phyloP scores from a whole-genome alignment of 2,888 invertebrate species.

The Amblyjoppa fuscipennis region DNA sequence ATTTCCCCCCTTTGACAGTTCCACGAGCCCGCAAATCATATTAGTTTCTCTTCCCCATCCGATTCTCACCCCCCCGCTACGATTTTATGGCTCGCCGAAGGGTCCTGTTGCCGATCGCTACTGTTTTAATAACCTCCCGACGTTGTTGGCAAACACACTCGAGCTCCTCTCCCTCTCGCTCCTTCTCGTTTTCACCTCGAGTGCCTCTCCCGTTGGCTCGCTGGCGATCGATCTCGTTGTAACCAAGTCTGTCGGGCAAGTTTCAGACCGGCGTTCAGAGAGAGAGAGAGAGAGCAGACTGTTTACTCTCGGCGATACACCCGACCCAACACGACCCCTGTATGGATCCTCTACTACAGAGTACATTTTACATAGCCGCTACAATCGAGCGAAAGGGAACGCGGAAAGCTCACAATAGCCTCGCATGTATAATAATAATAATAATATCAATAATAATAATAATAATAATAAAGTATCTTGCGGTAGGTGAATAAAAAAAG shows the following conservation, averaged over 20 bases:
- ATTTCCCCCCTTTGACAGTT: not conserved
- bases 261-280: conserved; percentile 19
- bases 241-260: conserved; percentile 45
- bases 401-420: not conserved
- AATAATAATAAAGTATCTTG: conserved; percentile 18
- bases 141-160: conserved; percentile 32
- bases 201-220: conserved; percentile 45
- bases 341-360: not conserved
- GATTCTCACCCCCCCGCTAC: not conserved
- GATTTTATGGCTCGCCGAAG: not conserved
- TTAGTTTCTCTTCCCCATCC: not conserved
- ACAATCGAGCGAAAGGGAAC: not conserved
- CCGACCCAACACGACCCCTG: conserved; percentile 20
- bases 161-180: conserved; percentile 8
- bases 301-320: conserved; percentile 55
- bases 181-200: conserved; percentile 38
- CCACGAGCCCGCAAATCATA: not conserved
- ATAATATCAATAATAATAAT: not conserved
- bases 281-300: conserved; percentile 30
- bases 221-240: conserved; percentile 55
- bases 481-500: conserved; percentile 13
- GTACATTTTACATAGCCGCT: not conserved
- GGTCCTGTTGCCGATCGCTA: conserved; percentile 3
- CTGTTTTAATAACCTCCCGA: conserved; percentile 39
- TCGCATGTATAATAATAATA: not conserved